Evolutionary conservation across 2,797 vertebrate species (phyloP).

Genomic region (Ammospiza maritima): DNA sequence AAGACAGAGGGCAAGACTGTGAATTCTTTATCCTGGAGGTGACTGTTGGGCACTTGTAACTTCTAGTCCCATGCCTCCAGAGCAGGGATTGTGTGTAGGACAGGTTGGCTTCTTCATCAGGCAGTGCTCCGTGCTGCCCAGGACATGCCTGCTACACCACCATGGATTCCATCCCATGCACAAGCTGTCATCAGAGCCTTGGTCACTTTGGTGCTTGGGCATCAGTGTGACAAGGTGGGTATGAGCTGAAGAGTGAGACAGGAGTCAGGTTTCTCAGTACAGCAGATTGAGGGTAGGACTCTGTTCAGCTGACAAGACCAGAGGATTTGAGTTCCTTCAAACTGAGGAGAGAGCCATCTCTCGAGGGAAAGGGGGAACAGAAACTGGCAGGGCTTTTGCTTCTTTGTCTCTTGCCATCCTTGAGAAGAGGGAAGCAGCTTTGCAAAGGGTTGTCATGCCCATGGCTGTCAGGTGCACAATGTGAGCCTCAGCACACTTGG

Average conservation of each 20-base stretch:
- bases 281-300: background rate
- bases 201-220: background rate
- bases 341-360: background rate
- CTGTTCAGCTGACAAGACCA: background rate
- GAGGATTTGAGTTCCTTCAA: background rate
- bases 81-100: rapidly evolving
- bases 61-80: background rate
- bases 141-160: background rate
- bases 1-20: background rate
- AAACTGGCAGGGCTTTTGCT: background rate
- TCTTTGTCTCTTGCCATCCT: background rate
- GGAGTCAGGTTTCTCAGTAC: background rate
- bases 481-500: background rate
- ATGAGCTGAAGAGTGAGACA: rapidly evolving
- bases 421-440: background rate
- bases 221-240: background rate
- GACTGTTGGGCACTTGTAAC: background rate
- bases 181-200: background rate
- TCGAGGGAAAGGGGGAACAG: background rate
- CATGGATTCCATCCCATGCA: rapidly evolving
- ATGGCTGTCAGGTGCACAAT: no score
- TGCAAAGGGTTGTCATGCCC: background rate
- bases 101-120: background rate
- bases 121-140: background rate
- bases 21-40: background rate